Conservation (phyloP, 2,888 invertebrate species). For the Onthophagus sagittarius region DNA sequence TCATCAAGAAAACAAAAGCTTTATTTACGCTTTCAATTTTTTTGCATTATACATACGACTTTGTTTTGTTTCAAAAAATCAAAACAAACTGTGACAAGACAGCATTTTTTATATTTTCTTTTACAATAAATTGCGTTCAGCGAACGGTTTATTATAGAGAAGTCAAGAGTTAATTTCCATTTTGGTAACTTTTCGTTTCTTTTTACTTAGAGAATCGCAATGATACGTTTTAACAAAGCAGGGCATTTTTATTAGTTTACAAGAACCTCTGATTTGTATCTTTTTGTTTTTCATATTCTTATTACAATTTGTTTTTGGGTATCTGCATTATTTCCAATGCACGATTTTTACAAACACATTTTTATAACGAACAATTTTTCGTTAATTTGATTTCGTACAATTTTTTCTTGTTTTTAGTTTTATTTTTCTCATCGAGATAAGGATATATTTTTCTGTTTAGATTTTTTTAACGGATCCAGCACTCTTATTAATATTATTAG, state of each 20-base stretch:
- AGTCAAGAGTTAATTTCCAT: background rate
- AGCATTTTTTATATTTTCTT: background rate
- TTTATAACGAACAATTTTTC: constrained; percentile 6
- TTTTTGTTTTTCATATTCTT: constrained; percentile 13
- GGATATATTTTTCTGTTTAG: background rate
- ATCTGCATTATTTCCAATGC: constrained; percentile 12
- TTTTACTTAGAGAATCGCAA: too few relatives aligned
- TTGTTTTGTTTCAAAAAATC: too few relatives aligned
- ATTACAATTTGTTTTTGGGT: background rate
- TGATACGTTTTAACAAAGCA: constrained; percentile 20
- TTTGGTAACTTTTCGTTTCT: background rate
- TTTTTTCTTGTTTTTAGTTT: constrained; percentile 4
- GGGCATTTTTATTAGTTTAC: constrained; percentile 17
- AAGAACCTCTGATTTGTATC: constrained; percentile 21
- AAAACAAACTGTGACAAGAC: too few relatives aligned
- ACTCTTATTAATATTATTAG: background rate
- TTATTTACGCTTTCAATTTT: too few relatives aligned
- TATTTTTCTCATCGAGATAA: background rate
- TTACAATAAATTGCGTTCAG: background rate
- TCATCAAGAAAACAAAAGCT: background rate
- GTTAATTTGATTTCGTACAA: constrained; percentile 10
- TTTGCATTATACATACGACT: too few relatives aligned
- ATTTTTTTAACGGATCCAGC: background rate
- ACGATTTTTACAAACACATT: background rate
- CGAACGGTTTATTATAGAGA: background rate